These are phyloP conservation scores for Hemitrygon akajei DNA, from an alignment of 2,797 vertebrate genomes.

Conservation along the genomic window DNA sequence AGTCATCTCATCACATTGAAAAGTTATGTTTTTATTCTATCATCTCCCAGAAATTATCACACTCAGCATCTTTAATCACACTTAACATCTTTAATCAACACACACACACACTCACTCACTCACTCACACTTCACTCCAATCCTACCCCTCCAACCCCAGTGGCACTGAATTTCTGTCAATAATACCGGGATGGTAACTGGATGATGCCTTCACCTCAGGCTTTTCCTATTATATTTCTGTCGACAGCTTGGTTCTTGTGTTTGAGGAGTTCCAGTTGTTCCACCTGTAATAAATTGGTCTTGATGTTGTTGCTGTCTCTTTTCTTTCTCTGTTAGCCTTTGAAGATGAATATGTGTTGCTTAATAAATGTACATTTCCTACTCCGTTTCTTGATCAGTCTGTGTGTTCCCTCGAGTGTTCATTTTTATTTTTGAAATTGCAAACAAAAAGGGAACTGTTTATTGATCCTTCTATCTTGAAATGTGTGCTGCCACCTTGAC, in stretches of 20 bases:
- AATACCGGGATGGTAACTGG: not conserved
- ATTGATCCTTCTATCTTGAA: not conserved
- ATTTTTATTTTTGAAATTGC: not conserved
- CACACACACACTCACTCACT: too few relatives aligned
- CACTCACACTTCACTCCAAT: too few relatives aligned
- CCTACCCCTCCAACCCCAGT: not conserved
- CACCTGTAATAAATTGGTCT: not conserved
- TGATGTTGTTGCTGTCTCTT: not conserved
- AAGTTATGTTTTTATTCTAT: not conserved
- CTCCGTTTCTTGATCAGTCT: not conserved
- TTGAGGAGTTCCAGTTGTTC: not conserved
- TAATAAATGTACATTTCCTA: not conserved
- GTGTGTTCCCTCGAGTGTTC: not conserved
- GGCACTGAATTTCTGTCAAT: not conserved
- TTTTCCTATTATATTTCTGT: not conserved
- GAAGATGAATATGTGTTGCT: not conserved
- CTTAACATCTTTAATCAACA: not conserved
- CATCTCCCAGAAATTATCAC: not conserved
- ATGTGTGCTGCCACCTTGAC: not conserved
- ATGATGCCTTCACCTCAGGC: not conserved
- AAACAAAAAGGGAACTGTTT: not conserved
- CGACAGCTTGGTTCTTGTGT: not conserved
- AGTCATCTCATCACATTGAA: not conserved
- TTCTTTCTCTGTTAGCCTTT: not conserved
- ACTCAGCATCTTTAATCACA: not conserved